These are phyloP conservation scores for Gibbula magus DNA, from an alignment of 2,888 invertebrate species.

Conservation along the genomic window DNA sequence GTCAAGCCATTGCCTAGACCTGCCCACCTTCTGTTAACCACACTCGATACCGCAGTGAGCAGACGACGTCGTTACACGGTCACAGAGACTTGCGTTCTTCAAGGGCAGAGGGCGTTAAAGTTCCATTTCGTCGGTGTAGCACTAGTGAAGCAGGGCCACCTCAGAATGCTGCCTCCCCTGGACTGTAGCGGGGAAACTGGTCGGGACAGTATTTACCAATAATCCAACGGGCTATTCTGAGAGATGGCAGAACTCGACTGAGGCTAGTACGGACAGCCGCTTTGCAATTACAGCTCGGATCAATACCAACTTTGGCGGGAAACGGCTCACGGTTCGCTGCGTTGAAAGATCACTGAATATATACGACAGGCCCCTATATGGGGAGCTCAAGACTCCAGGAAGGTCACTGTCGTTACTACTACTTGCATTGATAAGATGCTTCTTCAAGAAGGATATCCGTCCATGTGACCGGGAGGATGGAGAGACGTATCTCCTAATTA, in stretches of 20 bases:
- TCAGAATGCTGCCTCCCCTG: background rate
- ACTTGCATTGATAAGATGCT: no score
- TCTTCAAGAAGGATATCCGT: no score
- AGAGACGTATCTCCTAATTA: no score
- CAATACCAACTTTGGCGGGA: constrained; percentile 3
- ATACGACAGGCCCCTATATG: background rate
- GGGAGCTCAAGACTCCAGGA: no score
- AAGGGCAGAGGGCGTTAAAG: background rate
- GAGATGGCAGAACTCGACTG: background rate
- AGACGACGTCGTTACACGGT: background rate
- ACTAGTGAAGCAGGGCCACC: background rate
- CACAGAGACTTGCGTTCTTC: no score
- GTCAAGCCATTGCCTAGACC: background rate
- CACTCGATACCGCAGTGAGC: background rate
- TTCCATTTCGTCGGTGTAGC: background rate
- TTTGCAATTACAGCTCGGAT: constrained; percentile 14
- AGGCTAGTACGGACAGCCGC: background rate
- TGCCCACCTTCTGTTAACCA: background rate
- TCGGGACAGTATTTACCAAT: constrained; percentile 8
- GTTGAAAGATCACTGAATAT: background rate
- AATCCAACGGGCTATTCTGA: constrained; percentile 11
- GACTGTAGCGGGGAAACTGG: background rate
- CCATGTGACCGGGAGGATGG: no score
- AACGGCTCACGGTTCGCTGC: background rate
- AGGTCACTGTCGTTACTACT: no score